Percentiles rank a stretch among this genome's conserved stretches.
Conservation (phyloP, 2,113 vertebrate genomes). For the Pseudorectes ferrugineus region DNA sequence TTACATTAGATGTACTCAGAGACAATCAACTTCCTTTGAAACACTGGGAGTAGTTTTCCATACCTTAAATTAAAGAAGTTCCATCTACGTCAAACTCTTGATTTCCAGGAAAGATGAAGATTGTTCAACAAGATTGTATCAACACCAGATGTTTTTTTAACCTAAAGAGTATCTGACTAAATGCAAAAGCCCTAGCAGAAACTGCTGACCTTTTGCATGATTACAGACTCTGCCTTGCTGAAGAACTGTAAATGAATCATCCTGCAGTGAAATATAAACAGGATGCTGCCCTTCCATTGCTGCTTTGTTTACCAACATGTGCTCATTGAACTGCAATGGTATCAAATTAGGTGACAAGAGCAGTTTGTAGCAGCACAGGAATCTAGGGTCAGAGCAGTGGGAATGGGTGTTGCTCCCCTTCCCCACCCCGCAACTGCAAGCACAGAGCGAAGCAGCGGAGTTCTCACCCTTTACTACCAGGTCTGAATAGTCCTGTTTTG, state of each 20-base stretch:
- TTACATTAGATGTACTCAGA: not conserved
- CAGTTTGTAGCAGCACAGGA: not conserved
- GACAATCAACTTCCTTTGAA: not conserved
- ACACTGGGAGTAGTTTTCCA: not conserved
- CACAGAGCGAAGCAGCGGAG: not conserved
- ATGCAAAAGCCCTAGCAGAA: conserved; percentile 33
- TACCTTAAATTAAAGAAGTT: conserved; percentile 1
- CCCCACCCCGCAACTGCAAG: not conserved
- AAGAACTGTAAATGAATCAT: conserved; percentile 14
- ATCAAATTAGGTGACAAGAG: conserved; percentile 8
- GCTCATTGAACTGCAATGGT: conserved; percentile 17
- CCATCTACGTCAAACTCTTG: conserved; percentile 64
- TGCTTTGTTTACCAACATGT: conserved; percentile 60
- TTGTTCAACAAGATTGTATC: conserved; percentile 41
- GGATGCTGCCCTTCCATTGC: conserved; percentile 64
- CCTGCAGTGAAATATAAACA: conserved; percentile 66
- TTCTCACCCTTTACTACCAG: not conserved
- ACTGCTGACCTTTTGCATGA: conserved; percentile 58
- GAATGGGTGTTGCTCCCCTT: not conserved
- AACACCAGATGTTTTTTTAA: conserved; percentile 53
- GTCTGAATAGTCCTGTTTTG: not conserved
- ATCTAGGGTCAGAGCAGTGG: not conserved
- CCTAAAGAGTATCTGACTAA: conserved; percentile 61
- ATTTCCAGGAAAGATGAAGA: conserved; percentile 59
- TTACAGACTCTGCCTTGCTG: not conserved